phyloP scores from a whole-genome alignment of 2,113 vertebrate genomes.

The Boulengeromyrus knoepffleri region DNA sequence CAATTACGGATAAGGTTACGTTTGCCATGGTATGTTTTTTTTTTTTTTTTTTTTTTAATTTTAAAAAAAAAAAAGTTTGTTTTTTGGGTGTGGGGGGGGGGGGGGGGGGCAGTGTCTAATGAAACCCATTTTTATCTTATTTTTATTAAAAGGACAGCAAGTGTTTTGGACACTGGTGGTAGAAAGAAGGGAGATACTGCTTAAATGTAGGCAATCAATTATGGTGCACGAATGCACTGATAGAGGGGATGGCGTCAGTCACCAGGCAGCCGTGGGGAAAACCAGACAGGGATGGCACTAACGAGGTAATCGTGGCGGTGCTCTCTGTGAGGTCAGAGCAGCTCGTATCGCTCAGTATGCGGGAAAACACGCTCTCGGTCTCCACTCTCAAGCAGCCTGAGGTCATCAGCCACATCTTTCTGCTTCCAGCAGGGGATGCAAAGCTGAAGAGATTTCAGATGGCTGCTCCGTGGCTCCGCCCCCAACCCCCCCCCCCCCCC shows the following conservation, averaged over 20 bases:
- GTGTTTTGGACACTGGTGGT: neutral
- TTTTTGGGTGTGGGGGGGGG: too few relatives aligned
- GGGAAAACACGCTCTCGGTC: neutral
- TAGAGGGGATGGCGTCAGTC: neutral
- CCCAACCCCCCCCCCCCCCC: neutral
- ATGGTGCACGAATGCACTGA: neutral
- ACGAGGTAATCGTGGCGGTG: neutral
- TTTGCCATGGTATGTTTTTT: conserved; percentile 3
- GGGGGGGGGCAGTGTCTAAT: too few relatives aligned
- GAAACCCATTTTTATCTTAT: neutral
- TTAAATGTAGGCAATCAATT: neutral
- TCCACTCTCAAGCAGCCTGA: neutral
- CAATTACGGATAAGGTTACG: neutral
- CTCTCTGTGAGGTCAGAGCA: neutral
- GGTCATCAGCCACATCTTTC: neutral
- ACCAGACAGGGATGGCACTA: neutral
- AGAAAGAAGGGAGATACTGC: neutral
- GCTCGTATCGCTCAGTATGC: neutral
- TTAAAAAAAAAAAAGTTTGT: too few relatives aligned
- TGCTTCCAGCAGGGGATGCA: neutral
- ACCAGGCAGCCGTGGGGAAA: neutral
- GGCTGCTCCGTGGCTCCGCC: neutral
- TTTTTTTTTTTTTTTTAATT: too few relatives aligned
- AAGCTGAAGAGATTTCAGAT: neutral
- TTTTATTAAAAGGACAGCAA: conserved; percentile 19